Evolutionary conservation across 1,140 invertebrate species (phyloP), one percentile per base, ranked within the genome.

Genomic region (Cyclina sinensis): DNA sequence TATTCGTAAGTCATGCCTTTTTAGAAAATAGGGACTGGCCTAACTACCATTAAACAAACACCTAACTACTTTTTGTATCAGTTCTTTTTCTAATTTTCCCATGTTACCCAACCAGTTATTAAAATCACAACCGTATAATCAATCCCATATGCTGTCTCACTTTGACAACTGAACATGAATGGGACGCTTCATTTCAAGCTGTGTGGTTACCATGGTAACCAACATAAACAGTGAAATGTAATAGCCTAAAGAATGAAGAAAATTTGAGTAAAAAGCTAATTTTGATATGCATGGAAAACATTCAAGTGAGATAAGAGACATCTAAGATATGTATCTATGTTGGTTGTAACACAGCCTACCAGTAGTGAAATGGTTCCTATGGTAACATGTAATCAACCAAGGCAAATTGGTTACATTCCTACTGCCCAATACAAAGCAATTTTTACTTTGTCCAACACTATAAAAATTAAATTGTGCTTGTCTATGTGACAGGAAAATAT

Each of bases 221-320:
- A n/a, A 59, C 24, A 78, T 86, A 76, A 86, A 86, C 84, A 86
- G 48, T 76, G 84, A 43, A 86, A 86, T 78, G 21, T 65, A 27
- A 86, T 78, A 84, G 59, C 82, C 46, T 27, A 35, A 84, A 65
- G 39, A 68, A 54, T 70, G 82, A 74, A 43, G 39, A 74, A 35
- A 70, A 73, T 73, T 84, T 70, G 82, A 54, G 62, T 54, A 84
- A 73, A 84, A 73, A 48, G 27, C 43, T 18, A 73, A 73, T 84
- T 54, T 68, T 70, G 82, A 74, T 84, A 73, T 84, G 68, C 82
- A 51, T 84, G 65, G 65, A 27, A 51, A 78, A 54, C 74, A 78
- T 78, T 78, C 4, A 70, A 70, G 37, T 70, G 65, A 70, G 65
- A 70, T 70, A 70, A 37, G 65, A 39, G 65, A 30, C n/a, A n/a